Conservation (phyloP, 2,888 invertebrate species). For the Heliconius sara region DNA sequence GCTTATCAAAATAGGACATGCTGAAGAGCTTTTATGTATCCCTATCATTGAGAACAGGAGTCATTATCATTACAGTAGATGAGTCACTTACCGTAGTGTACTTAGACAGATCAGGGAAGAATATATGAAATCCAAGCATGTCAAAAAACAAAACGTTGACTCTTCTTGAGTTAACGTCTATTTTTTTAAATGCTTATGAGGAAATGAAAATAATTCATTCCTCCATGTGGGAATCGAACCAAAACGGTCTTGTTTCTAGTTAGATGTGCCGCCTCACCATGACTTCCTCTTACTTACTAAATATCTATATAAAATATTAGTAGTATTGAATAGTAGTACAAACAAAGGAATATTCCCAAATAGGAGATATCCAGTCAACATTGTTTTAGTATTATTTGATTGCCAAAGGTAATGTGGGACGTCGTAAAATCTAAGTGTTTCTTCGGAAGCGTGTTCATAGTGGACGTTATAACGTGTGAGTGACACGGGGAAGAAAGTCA, state of each 20-base stretch:
- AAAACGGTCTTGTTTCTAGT: not conserved
- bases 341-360: slow-evolving; percentile 25
- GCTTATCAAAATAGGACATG: too few relatives aligned
- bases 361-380: slow-evolving; percentile 42
- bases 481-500: slow-evolving; percentile 42
- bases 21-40: too few relatives aligned
- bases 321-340: not conserved
- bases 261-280: not conserved
- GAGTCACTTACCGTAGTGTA: too few relatives aligned
- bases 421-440: slow-evolving; percentile 56
- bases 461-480: slow-evolving; percentile 46
- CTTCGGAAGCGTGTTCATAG: slow-evolving; percentile 44
- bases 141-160: too few relatives aligned
- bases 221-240: not conserved
- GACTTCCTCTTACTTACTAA: not conserved
- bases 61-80: too few relatives aligned
- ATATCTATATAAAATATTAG: not conserved
- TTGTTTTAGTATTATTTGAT: slow-evolving; percentile 53
- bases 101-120: too few relatives aligned
- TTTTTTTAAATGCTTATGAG: too few relatives aligned
- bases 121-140: too few relatives aligned
- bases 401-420: slow-evolving; percentile 56
- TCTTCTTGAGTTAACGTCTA: too few relatives aligned
- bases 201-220: not conserved
- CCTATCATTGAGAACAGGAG: too few relatives aligned